phyloP scores from a whole-genome alignment of 1,140 invertebrate species.

The Homalodisca vitripennis region DNA sequence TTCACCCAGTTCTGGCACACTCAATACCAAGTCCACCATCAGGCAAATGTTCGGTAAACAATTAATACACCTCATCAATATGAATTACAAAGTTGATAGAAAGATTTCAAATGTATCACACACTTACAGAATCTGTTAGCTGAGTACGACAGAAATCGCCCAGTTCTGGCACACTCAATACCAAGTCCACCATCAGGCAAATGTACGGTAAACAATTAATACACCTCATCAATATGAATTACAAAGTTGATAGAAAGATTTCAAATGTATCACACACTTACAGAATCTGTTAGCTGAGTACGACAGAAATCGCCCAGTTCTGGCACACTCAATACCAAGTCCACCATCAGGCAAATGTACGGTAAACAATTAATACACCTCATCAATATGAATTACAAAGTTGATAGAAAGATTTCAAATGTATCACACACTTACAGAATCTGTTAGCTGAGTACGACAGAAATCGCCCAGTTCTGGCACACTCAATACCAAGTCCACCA shows the following conservation, averaged over 20 bases:
- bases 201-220: background rate
- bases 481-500: slow-evolving; percentile 5
- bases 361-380: too few relatives aligned
- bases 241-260: background rate
- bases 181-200: background rate
- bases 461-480: background rate
- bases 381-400: too few relatives aligned
- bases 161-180: background rate
- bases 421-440: background rate
- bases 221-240: too few relatives aligned
- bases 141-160: background rate
- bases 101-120: background rate
- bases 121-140: background rate
- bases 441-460: background rate
- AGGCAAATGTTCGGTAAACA: background rate
- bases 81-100: too few relatives aligned
- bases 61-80: too few relatives aligned
- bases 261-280: background rate
- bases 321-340: slow-evolving; percentile 2
- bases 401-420: background rate
- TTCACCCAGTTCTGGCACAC: background rate
- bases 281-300: background rate
- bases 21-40: background rate
- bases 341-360: background rate
- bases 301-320: background rate